Evolutionary conservation across 2,797 vertebrate species (phyloP).

Genomic region (Ciconia nigra): DNA sequence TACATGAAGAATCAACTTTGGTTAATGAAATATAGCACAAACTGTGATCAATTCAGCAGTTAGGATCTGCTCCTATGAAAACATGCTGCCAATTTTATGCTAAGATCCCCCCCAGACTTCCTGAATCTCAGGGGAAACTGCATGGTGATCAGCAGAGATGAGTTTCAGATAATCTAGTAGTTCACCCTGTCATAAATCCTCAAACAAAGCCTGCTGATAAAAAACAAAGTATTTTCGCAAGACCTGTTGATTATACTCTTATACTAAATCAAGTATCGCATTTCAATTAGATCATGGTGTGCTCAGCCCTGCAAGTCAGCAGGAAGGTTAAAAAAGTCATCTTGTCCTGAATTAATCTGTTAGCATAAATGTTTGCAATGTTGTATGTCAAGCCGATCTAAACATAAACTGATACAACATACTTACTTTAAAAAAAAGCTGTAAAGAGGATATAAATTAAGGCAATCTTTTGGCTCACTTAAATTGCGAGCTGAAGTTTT

Average conservation of each 20-base stretch:
- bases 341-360: not conserved
- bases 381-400: not conserved
- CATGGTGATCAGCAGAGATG: not conserved
- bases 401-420: not conserved
- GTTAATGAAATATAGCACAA: not conserved
- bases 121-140: not conserved
- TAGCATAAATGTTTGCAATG: not conserved
- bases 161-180: not conserved
- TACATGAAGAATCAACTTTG: not conserved
- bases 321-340: not conserved
- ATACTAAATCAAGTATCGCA: not conserved
- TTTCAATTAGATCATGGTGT: not conserved
- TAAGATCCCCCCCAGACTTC: not conserved
- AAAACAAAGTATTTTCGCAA: not conserved
- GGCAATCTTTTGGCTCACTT: not conserved
- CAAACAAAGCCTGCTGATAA: not conserved
- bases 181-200: not conserved
- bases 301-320: not conserved
- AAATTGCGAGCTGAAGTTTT: not conserved
- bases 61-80: not conserved
- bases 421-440: not conserved
- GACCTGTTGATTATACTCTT: not conserved
- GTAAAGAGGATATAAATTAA: not conserved
- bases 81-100: fast-evolving
- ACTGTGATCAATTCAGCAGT: not conserved